phyloP scores from a whole-genome alignment of 2,113 vertebrate genomes.

The Anser brachyrhynchus region DNA sequence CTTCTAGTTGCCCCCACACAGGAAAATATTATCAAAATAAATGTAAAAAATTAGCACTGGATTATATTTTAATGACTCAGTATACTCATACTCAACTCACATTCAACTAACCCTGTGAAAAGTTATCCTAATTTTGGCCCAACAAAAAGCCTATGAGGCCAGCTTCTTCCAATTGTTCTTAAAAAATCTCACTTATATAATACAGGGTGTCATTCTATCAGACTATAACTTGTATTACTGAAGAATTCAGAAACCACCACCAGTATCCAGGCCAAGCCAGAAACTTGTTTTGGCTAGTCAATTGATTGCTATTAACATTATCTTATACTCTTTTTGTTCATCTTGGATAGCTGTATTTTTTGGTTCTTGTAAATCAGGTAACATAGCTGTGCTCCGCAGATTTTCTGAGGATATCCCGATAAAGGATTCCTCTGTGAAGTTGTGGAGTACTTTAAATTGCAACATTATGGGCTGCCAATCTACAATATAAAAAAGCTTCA shows the following conservation, averaged over 20 bases:
- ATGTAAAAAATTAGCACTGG: not conserved
- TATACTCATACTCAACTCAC: not conserved
- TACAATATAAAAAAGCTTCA: not conserved
- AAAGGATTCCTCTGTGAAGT: not conserved
- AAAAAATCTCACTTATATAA: not conserved
- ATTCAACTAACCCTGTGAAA: not conserved
- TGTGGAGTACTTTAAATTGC: not conserved
- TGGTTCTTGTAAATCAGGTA: not conserved
- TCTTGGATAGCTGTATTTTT: not conserved
- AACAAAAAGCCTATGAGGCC: not conserved
- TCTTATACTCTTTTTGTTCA: no score
- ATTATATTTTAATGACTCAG: not conserved
- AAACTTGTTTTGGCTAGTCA: not conserved
- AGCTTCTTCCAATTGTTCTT: not conserved
- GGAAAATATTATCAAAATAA: not conserved
- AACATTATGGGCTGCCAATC: not conserved
- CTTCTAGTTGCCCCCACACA: not conserved
- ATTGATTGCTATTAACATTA: not conserved
- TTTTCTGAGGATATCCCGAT: not conserved
- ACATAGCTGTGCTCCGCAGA: not conserved
- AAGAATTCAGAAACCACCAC: not conserved
- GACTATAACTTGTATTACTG: rapidly evolving
- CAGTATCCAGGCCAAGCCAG: not conserved
- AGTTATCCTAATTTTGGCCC: not conserved
- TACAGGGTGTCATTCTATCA: not conserved